Base-by-base conservation (phyloP, 2,113 vertebrate species). In the Pterocles orientalis region DNA sequence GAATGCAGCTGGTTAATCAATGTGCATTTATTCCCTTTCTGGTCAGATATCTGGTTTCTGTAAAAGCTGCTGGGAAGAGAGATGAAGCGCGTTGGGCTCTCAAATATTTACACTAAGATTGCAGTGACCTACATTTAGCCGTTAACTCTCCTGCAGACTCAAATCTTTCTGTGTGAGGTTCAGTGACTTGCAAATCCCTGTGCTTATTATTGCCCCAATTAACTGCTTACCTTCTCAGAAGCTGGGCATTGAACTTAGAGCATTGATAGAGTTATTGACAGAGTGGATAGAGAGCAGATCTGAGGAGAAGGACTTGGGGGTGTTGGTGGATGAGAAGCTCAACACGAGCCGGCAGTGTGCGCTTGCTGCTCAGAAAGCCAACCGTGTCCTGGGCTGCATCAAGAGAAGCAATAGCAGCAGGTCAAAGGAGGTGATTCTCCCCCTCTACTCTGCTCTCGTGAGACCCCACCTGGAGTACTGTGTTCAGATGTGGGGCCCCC, bases 51-150 rank as follows among this genome's bases (percentile, higher is more conserved):
- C 92, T 84, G 65, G 21, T 94, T 87, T 92, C 48, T 85, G 29
- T 34, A 66, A 36, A 56, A 23, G 50, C n/a, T 54, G 65, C 36
- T 58, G 50, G 75, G n/a, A 41, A 50, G 31, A 78, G 68, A 41
- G 23, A 41, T 41, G 29, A 61, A 87, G 12, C 0, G 1, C 25
- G 3, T 61, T 39, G 64, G 28, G 71, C 57, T 94, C 71, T 84
- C 76, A 83, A 7, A 79, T 90, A 91, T 91, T 92, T 89, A 88
- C 92, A 48, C 58, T 69, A 71, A 90, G 91, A 88, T 84, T 75
- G 81, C 77, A 78, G 65, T 95, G 94, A 96, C 96, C 94, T 95
- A 96, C 96, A 96, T 95, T 93, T 89, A 34, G 48, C 18, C 71
- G 88, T 36, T 75, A 84, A 95, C 90, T 95, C 92, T 90, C 77